Evolutionary conservation across 2,888 invertebrate genomes (phyloP).

Genomic region (Lasioglossum lativentre): DNA sequence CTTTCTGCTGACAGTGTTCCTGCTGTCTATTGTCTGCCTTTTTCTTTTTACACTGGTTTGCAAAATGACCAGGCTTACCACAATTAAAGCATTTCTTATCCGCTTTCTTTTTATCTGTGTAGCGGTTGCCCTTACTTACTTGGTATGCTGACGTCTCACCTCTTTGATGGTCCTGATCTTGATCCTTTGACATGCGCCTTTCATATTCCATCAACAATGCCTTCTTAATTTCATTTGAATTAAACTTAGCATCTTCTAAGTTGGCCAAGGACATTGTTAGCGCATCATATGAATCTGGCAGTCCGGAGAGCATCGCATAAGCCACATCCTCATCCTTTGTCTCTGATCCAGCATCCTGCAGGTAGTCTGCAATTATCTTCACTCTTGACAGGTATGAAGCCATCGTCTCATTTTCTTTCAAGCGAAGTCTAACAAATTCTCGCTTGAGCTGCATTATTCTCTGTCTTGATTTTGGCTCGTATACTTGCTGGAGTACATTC

Average conservation of each 20-base stretch:
- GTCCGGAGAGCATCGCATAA: slow-evolving; percentile 30
- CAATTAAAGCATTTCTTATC: too few relatives aligned
- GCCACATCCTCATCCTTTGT: slow-evolving; percentile 38
- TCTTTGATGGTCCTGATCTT: slow-evolving; percentile 15
- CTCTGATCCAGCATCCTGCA: slow-evolving; percentile 26
- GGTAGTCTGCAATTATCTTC: slow-evolving; percentile 24
- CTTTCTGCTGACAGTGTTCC: neutral
- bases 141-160: neutral
- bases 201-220: slow-evolving; percentile 24
- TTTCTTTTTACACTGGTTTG: too few relatives aligned
- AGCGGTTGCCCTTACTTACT: too few relatives aligned
- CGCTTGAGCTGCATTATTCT: slow-evolving; percentile 42
- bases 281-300: slow-evolving; percentile 38
- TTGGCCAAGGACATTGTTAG: slow-evolving; percentile 37
- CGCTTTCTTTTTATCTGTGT: too few relatives aligned
- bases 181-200: slow-evolving; percentile 10
- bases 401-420: slow-evolving; percentile 43
- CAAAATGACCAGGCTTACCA: too few relatives aligned
- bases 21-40: neutral
- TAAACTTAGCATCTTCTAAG: slow-evolving; percentile 36
- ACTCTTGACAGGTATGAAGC: slow-evolving; percentile 28
- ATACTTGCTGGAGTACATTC: slow-evolving; percentile 23
- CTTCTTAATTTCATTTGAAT: slow-evolving; percentile 26
- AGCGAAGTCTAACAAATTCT: slow-evolving; percentile 9
- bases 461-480: slow-evolving; percentile 39